Evolutionary conservation across 1,140 invertebrate species (phyloP).

Genomic region (Zaprionus kolodkinae): DNA sequence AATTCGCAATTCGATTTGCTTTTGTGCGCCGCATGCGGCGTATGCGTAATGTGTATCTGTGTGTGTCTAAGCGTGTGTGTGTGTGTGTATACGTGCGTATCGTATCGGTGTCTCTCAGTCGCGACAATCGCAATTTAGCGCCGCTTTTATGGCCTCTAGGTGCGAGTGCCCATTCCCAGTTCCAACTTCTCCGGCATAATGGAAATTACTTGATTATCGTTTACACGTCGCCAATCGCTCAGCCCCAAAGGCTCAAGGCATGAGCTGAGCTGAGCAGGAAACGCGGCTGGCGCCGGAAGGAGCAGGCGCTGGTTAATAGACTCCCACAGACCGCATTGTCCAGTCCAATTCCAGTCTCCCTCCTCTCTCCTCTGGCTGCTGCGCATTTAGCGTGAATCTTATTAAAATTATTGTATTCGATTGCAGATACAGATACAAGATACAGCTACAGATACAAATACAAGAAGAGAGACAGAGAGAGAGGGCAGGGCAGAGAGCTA

Average conservation of each 20-base stretch:
- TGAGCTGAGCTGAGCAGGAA: background rate
- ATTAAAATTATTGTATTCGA: constrained; percentile 50
- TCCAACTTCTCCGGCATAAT: constrained; percentile 58
- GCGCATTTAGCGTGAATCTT: constrained; percentile 31
- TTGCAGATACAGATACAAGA: constrained; percentile 16
- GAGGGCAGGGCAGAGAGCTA: background rate
- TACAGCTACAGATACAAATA: background rate
- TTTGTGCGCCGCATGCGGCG: constrained; percentile 56
- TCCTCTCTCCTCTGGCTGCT: background rate
- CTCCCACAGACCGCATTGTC: constrained; percentile 36
- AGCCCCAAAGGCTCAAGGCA: constrained; percentile 12
- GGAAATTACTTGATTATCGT: constrained; percentile 82
- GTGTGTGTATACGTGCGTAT: constrained; percentile 46
- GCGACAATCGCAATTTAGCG: constrained; percentile 80
- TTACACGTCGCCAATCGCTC: constrained; percentile 81
- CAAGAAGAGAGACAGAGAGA: constrained; percentile 6
- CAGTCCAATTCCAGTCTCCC: background rate
- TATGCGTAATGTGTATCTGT: constrained; percentile 50
- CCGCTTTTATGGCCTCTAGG: constrained; percentile 65
- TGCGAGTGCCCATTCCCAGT: constrained; percentile 11
- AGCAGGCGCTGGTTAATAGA: constrained; percentile 36
- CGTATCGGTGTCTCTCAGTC: constrained; percentile 47
- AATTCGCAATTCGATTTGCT: constrained; percentile 77
- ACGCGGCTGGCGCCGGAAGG: background rate
- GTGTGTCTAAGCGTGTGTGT: background rate